Base-by-base conservation (phyloP, 2,888 invertebrate species). In the Lamellibrachia columna region DNA sequence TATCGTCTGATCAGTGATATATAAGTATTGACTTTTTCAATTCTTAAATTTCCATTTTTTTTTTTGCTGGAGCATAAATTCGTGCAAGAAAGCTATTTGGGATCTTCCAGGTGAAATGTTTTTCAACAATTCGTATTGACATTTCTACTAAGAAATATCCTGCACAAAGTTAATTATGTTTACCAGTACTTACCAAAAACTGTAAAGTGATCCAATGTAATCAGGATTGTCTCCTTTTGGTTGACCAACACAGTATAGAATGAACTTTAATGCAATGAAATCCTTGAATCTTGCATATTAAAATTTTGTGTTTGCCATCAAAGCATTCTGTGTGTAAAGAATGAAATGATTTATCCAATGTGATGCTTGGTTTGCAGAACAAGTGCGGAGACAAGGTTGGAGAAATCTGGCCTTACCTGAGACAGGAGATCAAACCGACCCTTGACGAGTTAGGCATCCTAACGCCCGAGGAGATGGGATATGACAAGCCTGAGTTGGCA, bases 401-500 rank as follows among this genome's bases (percentile, higher is more conserved):
- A 40, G 98, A 98, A 90, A 96, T 97, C 93, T 97, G 97, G 96
- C 96, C 96, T 52, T 97, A 96, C 95, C 95, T 97, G 90, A 94
- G 96, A 92, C 95, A 98, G 97, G 98, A 99, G 97, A 98, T 99
- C 95, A 97, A 97, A 95, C 99, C 99, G 60, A 98, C 99, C 3
- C 97, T 99, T 93, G 97, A 98, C 90, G 99, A 99, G 97, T 97
- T 99, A 93, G 99, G 99, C 91, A 98, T 99, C 95, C 98, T 98
- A 93, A 99, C 99, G 58, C 98, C 98, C 0, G 99, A 99, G 96
- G 98, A 99, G 96, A 97, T 99, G 95, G 99, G 99, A 93, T 99
- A 98, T 96, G 99, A 99, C 97, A 98, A 99, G 97, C 99, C 99
- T 93, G 99, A 99, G 97, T 97, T 99, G 96, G 98, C 98, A 93